phyloP scores from a whole-genome alignment of 2,888 invertebrate genomes.

The Scelioninae gen. 2 region DNA sequence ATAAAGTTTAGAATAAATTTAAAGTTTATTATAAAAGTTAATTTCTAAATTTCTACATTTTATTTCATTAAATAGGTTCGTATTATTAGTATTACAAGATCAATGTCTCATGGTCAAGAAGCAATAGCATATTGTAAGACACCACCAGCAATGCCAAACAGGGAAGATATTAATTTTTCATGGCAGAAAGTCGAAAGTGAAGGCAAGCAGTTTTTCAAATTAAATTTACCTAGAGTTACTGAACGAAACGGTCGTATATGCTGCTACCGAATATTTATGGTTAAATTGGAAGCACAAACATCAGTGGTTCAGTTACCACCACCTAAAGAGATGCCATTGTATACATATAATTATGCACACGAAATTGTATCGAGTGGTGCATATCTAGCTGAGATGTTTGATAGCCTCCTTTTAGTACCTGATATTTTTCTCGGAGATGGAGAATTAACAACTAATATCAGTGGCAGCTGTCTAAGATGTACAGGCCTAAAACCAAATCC shows the following conservation, averaged over 20 bases:
- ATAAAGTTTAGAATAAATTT: too few relatives aligned
- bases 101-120: conserved; percentile 79
- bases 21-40: too few relatives aligned
- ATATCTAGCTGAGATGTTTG: conserved; percentile 90
- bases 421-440: conserved; percentile 87
- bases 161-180: conserved; percentile 78
- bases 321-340: conserved; percentile 83
- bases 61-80: conserved; percentile 70
- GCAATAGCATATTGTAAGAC: conserved; percentile 82
- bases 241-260: conserved; percentile 92
- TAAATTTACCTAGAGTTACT: conserved; percentile 85
- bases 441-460: conserved; percentile 69
- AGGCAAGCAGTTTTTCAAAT: conserved; percentile 84
- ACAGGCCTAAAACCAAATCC: conserved; percentile 76
- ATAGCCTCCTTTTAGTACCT: conserved; percentile 80
- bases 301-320: conserved; percentile 81
- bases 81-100: conserved; percentile 86
- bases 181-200: conserved; percentile 81
- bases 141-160: conserved; percentile 83
- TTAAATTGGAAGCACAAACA: conserved; percentile 81
- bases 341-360: conserved; percentile 85
- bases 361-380: conserved; percentile 82
- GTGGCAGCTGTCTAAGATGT: conserved; percentile 76
- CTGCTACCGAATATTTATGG: conserved; percentile 88
- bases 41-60: too few relatives aligned